Conservation (phyloP, 2,888 invertebrate genomes). For the Pristionchus mayeri region DNA sequence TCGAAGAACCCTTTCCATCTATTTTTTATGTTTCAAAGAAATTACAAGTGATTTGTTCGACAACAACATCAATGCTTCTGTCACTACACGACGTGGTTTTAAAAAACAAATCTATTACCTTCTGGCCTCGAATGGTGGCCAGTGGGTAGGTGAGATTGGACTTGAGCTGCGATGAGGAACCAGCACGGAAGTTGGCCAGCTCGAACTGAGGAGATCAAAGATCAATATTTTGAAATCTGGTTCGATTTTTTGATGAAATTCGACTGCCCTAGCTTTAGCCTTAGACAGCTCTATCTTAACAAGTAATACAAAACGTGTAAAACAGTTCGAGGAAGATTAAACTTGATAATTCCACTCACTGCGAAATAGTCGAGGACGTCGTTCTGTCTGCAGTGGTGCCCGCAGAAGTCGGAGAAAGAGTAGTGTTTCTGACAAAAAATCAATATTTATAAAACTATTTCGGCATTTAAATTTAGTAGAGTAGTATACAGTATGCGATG, state of each 20-base stretch:
- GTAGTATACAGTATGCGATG: no score
- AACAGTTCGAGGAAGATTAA: neutral
- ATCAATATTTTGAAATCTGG: neutral
- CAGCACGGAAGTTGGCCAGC: neutral
- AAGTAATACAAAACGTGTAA: no score
- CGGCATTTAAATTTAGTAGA: no score
- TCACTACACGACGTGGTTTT: no score
- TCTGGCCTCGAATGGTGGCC: slow-evolving; percentile 60
- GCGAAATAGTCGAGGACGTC: slow-evolving; percentile 63
- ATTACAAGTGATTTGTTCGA: no score
- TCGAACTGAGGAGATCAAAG: slow-evolving; percentile 23
- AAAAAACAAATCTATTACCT: no score
- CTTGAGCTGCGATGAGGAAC: neutral
- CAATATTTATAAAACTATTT: neutral
- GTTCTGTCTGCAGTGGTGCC: slow-evolving; percentile 71
- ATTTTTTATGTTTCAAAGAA: no score
- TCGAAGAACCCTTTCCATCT: no score
- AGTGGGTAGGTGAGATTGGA: slow-evolving; percentile 66
- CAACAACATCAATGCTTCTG: no score
- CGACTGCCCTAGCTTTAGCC: no score
- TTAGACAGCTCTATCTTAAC: no score
- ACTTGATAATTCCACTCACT: no score
- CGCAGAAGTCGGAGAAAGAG: slow-evolving; percentile 67
- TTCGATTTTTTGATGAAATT: neutral
- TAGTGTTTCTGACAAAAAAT: neutral